Conservation (phyloP, 2,888 invertebrate genomes). For the Mellilla xanthometata region DNA sequence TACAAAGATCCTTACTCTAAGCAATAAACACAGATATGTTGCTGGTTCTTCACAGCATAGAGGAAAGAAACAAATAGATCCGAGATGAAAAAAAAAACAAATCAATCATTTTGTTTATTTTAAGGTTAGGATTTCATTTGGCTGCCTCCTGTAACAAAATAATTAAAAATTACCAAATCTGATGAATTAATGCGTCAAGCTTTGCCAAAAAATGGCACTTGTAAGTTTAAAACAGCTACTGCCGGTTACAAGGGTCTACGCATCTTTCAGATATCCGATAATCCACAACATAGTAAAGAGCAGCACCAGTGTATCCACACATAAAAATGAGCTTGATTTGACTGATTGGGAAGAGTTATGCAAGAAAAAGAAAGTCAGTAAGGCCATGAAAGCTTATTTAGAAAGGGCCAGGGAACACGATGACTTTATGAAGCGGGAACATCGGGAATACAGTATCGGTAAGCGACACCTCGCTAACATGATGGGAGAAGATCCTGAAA, state of each 20-base stretch:
- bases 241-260: constrained; percentile 42
- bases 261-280: constrained; percentile 35
- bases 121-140: too few relatives aligned
- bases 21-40: too few relatives aligned
- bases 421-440: constrained; percentile 91
- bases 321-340: constrained; percentile 46
- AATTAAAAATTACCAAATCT: too few relatives aligned
- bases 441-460: constrained; percentile 93
- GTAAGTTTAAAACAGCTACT: constrained; percentile 48
- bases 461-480: constrained; percentile 98
- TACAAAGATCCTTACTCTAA: too few relatives aligned
- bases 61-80: too few relatives aligned
- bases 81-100: too few relatives aligned
- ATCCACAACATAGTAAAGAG: constrained; percentile 43
- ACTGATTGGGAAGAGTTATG: constrained; percentile 71
- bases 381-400: constrained; percentile 95
- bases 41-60: too few relatives aligned
- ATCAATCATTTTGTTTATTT: too few relatives aligned
- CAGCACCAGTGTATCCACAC: constrained; percentile 38
- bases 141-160: too few relatives aligned
- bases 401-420: constrained; percentile 91
- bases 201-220: constrained; percentile 59
- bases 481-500: constrained; percentile 97
- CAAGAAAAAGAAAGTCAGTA: constrained; percentile 87
- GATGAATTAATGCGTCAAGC: too few relatives aligned